These are phyloP conservation scores for Cyprinus carpio DNA, from an alignment of 2,113 vertebrate species.

Conservation along the genomic window DNA sequence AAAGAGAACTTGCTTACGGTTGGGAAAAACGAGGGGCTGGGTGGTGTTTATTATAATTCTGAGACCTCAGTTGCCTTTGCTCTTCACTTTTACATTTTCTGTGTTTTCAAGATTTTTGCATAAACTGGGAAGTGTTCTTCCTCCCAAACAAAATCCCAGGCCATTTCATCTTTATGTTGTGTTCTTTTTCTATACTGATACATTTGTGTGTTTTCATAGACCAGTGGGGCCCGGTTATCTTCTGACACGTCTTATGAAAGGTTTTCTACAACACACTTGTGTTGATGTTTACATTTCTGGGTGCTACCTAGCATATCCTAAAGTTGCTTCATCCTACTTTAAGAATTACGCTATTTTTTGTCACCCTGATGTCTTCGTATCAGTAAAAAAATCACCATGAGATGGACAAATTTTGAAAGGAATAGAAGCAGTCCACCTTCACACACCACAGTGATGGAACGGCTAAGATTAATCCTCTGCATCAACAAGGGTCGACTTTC, in stretches of 20 bases:
- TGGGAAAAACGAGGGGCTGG: constrained; percentile 2
- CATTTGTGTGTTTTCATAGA: not conserved
- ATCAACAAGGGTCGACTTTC: constrained; percentile 55
- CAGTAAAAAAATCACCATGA: too few relatives aligned
- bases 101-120: not conserved
- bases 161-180: not conserved
- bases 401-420: not conserved
- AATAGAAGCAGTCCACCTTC: not conserved
- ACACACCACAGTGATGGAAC: constrained; percentile 34
- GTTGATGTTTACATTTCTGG: constrained; percentile 5
- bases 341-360: not conserved
- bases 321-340: constrained; percentile 37
- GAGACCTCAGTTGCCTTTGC: not conserved
- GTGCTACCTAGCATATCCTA: constrained; percentile 16
- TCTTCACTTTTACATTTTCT: not conserved
- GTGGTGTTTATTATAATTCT: constrained; percentile 29
- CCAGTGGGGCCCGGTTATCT: not conserved
- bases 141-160: not conserved
- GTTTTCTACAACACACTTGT: not conserved
- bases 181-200: not conserved
- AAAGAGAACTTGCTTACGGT: constrained; percentile 40
- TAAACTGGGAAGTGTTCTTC: constrained; percentile 4
- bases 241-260: constrained; percentile 8
- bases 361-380: not conserved
- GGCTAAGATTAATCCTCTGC: constrained; percentile 64